These are phyloP conservation scores for Vanessa tameamea DNA, from an alignment of 1,140 invertebrate genomes.

Conservation along the genomic window DNA sequence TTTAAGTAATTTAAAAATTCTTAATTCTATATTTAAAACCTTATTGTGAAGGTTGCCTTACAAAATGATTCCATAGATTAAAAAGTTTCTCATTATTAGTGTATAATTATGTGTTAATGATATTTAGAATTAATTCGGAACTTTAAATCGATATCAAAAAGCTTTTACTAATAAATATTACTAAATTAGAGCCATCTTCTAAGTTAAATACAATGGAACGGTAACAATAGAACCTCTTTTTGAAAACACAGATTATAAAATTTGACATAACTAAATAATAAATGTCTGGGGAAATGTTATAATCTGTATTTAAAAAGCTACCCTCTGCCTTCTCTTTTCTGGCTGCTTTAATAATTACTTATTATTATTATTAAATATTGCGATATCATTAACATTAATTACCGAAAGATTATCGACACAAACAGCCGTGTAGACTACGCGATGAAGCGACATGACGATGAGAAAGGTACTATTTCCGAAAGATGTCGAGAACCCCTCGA, in stretches of 20 bases:
- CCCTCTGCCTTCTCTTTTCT: no score
- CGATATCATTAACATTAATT: no score
- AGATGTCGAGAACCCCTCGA: no score
- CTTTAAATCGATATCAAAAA: conserved; percentile 30
- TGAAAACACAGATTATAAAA: neutral
- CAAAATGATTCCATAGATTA: conserved; percentile 13
- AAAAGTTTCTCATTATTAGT: conserved; percentile 14
- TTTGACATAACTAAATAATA: neutral
- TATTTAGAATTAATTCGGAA: conserved; percentile 32
- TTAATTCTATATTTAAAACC: neutral
- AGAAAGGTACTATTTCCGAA: no score
- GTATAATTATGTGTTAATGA: conserved; percentile 22
- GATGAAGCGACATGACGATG: no score
- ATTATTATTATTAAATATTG: no score
- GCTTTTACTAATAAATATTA: conserved; percentile 1
- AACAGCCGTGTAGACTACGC: no score
- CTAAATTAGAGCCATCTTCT: conserved; percentile 21
- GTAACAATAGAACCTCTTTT: conserved; percentile 13
- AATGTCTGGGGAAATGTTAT: no score
- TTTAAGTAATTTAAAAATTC: neutral
- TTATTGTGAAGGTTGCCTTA: conserved; percentile 9
- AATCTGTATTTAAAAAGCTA: no score
- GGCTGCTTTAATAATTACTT: no score
- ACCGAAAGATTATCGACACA: no score
- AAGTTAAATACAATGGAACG: conserved; percentile 8